phyloP scores from a whole-genome alignment of 2,888 invertebrate genomes.

The Rhaphigaster nebulosa region DNA sequence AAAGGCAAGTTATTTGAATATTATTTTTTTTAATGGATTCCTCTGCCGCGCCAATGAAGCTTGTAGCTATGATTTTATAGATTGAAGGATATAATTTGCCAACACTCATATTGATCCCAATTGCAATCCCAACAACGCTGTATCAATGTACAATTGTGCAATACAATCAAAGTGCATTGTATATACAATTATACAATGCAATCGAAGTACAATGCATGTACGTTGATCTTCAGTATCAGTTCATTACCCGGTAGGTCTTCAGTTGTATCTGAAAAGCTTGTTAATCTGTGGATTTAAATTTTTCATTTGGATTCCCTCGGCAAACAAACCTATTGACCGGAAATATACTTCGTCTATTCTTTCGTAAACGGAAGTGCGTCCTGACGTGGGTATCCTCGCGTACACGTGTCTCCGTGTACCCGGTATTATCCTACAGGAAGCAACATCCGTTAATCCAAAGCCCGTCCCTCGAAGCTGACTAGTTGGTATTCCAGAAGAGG shows the following conservation, averaged over 20 bases:
- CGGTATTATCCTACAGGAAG: slow-evolving; percentile 31
- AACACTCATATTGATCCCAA: no score
- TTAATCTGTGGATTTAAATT: neutral
- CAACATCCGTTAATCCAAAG: slow-evolving; percentile 32
- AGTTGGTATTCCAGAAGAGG: neutral
- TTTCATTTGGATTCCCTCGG: neutral
- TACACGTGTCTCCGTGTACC: neutral
- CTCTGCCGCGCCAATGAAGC: no score
- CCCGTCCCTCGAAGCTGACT: neutral
- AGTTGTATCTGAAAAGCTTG: neutral
- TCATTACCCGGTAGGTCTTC: neutral
- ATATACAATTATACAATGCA: no score
- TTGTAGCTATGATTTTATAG: no score
- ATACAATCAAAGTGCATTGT: no score
- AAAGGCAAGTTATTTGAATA: no score
- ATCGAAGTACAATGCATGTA: no score
- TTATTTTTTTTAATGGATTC: no score
- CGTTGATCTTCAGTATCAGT: neutral
- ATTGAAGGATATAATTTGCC: no score
- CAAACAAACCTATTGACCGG: neutral
- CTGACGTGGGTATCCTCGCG: slow-evolving; percentile 2
- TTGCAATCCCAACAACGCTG: no score
- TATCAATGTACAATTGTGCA: no score
- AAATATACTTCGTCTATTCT: slow-evolving; percentile 4
- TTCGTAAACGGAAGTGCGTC: slow-evolving; percentile 21